Conservation (phyloP, 2,888 invertebrate genomes). For the Imbricaverruca yamaguchii region DNA sequence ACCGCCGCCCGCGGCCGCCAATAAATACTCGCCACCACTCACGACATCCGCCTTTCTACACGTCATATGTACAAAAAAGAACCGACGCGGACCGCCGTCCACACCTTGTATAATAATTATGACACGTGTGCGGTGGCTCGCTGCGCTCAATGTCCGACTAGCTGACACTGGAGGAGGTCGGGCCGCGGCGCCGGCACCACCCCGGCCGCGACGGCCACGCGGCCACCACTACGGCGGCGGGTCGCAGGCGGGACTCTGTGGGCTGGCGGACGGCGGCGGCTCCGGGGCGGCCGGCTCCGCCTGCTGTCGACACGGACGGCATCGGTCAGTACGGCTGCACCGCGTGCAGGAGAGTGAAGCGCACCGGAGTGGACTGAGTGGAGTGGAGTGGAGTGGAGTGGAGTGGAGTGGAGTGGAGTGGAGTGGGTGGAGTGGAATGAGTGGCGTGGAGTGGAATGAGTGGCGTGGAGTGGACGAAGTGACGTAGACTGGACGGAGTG, state of each 20-base stretch:
- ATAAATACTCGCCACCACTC: neutral
- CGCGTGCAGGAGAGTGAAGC: too few relatives aligned
- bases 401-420: too few relatives aligned
- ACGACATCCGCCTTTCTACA: neutral
- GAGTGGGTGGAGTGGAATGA: too few relatives aligned
- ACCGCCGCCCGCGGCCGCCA: neutral
- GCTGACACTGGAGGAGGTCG: neutral
- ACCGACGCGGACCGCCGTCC: neutral
- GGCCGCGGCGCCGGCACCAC: neutral
- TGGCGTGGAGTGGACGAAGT: too few relatives aligned
- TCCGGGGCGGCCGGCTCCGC: neutral
- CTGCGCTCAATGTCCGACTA: neutral
- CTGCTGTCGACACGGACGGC: neutral
- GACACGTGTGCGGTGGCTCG: neutral
- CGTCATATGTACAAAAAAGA: neutral
- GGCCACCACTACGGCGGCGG: neutral
- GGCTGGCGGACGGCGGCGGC: neutral
- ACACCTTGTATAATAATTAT: slow-evolving; percentile 2
- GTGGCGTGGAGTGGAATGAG: too few relatives aligned
- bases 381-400: too few relatives aligned
- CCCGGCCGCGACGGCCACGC: neutral
- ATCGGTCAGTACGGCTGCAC: too few relatives aligned
- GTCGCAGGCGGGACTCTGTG: neutral
- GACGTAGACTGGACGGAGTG: too few relatives aligned
- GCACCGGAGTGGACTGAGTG: too few relatives aligned